Base-by-base conservation (phyloP, 2,113 vertebrate species). In the Rhombomys opimus region DNA sequence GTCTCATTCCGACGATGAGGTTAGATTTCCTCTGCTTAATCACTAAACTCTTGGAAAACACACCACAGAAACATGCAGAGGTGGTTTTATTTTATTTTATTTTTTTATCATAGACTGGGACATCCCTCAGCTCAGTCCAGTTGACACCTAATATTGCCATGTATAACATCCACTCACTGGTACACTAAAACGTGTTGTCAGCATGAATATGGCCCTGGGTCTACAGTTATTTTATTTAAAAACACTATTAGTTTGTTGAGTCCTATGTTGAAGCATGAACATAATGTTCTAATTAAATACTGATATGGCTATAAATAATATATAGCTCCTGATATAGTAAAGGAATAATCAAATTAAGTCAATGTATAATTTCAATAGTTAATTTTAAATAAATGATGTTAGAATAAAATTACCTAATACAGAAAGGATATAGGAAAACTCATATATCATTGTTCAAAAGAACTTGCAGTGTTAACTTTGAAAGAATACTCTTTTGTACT, bases 401-500 rank as follows among this genome's bases (percentile, higher is more conserved):
- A 61, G 63, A 91, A 23, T 87, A 4, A 9, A 70, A 32, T 50
- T 90, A 15, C 59, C 22, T 72, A 88, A 65, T 76, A 63, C 50
- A 5, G 35, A 68, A 2, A 89, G 86, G 86, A 63, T 54, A 80
- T 7, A 32, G 35, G 25, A 72, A 32, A 84, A 93, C 87, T 82
- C 63, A 23, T 63, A 54, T 67, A 77, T 87, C 13, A 12, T 67
- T 91, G 75, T 70, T 13, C 61, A n/a, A 81, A 73, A 95, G 41
- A 22, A n/a, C 54, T 52, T 1, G 25, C 72, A 61, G n/a, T 93
- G 20, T 57, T 68, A 54, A 22, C 77, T 46, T 67, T 65, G 77
- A 78, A 88, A 87, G 63, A 41, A 52, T 61, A 67, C 81, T 93
- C 46, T 82, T 93, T 54, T 88, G 88, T 91, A 89, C 77, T 73